A percentile compares a stretch with the other conserved stretches of the same genome.
Conservation (phyloP, 2,113 vertebrate species). For the Nothobranchius kuhntae region DNA sequence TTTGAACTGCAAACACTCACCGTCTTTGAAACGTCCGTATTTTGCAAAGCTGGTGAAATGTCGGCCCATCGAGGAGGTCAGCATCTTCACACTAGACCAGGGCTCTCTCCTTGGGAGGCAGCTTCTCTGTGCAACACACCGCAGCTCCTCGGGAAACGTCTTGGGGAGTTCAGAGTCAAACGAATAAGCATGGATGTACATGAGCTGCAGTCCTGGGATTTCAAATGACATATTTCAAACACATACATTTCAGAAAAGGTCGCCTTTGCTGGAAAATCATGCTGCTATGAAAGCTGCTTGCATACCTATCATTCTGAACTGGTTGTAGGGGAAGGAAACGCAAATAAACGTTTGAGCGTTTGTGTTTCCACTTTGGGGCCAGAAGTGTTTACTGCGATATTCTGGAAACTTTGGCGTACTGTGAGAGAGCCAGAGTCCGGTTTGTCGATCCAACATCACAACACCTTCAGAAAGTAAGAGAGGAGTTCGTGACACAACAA, state of each 20-base stretch:
- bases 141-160: slow-evolving; percentile 39
- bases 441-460: slow-evolving; percentile 52
- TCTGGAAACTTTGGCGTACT: slow-evolving; percentile 61
- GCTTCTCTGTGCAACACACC: slow-evolving; percentile 31
- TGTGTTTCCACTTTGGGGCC: slow-evolving; percentile 39
- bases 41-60: slow-evolving; percentile 55
- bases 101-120: slow-evolving; percentile 38
- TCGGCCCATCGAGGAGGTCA: slow-evolving; percentile 25
- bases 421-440: slow-evolving; percentile 70
- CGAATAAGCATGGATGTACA: slow-evolving; percentile 58
- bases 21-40: slow-evolving; percentile 52
- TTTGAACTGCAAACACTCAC: slow-evolving; percentile 28
- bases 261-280: too few relatives aligned
- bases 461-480: slow-evolving; percentile 34
- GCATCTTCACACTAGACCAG: neutral
- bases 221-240: neutral
- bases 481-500: neutral
- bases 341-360: slow-evolving; percentile 65
- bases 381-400: slow-evolving; percentile 13
- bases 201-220: slow-evolving; percentile 57
- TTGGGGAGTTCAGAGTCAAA: slow-evolving; percentile 24
- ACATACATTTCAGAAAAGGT: neutral
- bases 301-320: slow-evolving; percentile 60
- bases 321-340: slow-evolving; percentile 39
- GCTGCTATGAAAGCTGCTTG: neutral